Evolutionary conservation across 2,797 vertebrate genomes (phyloP), one percentile per base, ranked within the genome.

Genomic region (Hoplostethus mediterraneus): DNA sequence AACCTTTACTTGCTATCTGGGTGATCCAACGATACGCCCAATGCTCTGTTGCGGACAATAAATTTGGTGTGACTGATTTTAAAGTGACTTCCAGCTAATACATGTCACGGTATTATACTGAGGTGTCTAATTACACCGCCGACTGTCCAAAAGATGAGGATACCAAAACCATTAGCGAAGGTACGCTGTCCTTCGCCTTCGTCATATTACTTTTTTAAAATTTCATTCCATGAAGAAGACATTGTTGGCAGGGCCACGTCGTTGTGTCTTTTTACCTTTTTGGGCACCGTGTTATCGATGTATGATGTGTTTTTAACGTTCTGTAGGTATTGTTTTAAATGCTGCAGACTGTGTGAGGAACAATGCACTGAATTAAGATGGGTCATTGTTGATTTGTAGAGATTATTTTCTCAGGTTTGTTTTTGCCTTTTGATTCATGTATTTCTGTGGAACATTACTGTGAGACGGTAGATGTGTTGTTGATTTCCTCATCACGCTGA

Each of bases 351-450:
- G 67, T 79, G 59, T 81, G 30, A 69, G 25, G 55, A 85, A 33
- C 67, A 76, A 75, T 88, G 89, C 80, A 87, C 82, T 83, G 74
- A 72, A 40, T 63, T 67, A 60, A 8, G 6, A 76, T 71, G 59
- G 69, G 65, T 81, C 68, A 77, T 86, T 77, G 76, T 80, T 82
- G 73, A 71, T 90, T 79, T 81, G 78, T 88, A 83, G 92, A 93
- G 88, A 91, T 93, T 89, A 70, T 85, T 90, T 90, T 90, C 90
- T 93, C 91, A 93, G 90, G 91, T 88, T 87, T 85, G 82, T 3
- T 89, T 89, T 16, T 80, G 51, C 75, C 45, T 84, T 82, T 83
- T 30, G 59, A 78, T 84, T 71, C 75, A 42, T 61, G 75, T 82
- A 38, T 89, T 83, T 91, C 51, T 83, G 65, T 88, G 81, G 88